These are phyloP conservation scores for Steatornis caripensis DNA, from an alignment of 2,113 vertebrate genomes.

Conservation along the genomic window DNA sequence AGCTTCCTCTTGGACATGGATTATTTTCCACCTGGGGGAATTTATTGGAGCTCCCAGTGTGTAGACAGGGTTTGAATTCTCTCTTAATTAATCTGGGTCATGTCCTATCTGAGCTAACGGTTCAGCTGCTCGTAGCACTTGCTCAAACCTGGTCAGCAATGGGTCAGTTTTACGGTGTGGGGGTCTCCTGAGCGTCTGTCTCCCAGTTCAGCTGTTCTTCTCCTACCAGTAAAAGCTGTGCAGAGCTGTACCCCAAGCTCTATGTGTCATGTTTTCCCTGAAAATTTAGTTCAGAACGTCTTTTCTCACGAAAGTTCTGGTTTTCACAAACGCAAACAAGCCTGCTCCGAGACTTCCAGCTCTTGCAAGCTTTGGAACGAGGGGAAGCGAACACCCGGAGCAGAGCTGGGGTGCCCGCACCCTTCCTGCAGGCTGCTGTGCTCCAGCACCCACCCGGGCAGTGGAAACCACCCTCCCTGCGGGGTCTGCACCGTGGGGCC, in stretches of 20 bases:
- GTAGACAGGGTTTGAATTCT: background rate
- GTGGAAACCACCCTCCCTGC: fast-evolving
- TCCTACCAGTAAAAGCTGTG: background rate
- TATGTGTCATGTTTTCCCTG: fast-evolving
- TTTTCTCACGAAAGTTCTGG: background rate
- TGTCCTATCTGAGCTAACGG: background rate
- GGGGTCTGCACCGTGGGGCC: background rate
- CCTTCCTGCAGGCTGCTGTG: background rate
- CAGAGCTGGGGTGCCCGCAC: background rate
- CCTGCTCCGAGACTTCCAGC: background rate
- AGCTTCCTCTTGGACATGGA: background rate
- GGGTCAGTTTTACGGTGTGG: background rate
- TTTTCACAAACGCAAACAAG: background rate
- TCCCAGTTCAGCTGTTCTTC: background rate
- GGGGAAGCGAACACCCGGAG: fast-evolving
- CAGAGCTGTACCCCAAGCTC: background rate
- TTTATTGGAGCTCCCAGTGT: fast-evolving
- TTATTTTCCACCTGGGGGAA: background rate
- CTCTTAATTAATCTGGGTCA: background rate
- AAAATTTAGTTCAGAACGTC: background rate
- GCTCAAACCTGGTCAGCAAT: background rate
- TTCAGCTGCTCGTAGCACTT: background rate
- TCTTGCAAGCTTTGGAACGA: fast-evolving
- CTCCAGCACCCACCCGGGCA: background rate
- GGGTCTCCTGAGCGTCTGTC: background rate